A percentile compares a stretch with the other conserved stretches of the same genome.
phyloP scores from a whole-genome alignment of 2,888 invertebrate genomes.

The Aleiodes alternator region DNA sequence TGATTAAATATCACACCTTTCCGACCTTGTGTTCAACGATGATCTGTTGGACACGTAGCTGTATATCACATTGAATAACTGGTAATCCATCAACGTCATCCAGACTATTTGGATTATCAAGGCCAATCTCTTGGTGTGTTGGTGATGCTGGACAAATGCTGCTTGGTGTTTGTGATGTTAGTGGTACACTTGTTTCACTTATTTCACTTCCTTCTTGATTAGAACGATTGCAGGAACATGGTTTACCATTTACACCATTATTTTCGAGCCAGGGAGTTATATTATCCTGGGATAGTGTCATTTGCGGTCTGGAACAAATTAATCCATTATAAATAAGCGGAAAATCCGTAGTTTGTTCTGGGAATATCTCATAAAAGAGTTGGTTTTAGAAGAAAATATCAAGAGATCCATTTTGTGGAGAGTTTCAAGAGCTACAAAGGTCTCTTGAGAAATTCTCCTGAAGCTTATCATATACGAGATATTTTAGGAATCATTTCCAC shows the following conservation, averaged over 20 bases:
- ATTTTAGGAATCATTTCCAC: too few relatives aligned
- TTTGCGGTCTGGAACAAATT: slow-evolving; percentile 56
- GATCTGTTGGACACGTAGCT: slow-evolving; percentile 88
- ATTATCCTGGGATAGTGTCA: slow-evolving; percentile 59
- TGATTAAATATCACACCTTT: background rate
- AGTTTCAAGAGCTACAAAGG: too few relatives aligned
- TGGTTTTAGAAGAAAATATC: too few relatives aligned
- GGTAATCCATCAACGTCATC: slow-evolving; percentile 87
- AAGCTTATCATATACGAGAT: too few relatives aligned
- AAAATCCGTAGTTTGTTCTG: too few relatives aligned
- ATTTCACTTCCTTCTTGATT: slow-evolving; percentile 69
- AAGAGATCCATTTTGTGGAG: too few relatives aligned
- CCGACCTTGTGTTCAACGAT: slow-evolving; percentile 86
- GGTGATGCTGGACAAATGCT: slow-evolving; percentile 80
- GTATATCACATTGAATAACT: slow-evolving; percentile 83
- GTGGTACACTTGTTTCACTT: slow-evolving; percentile 73
- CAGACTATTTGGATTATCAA: slow-evolving; percentile 73
- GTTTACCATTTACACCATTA: slow-evolving; percentile 45
- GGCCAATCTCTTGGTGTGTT: slow-evolving; percentile 70
- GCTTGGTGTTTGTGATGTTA: slow-evolving; percentile 79
- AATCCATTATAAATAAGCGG: background rate
- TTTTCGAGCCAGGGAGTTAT: slow-evolving; percentile 60
- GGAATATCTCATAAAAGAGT: too few relatives aligned
- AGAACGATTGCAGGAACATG: slow-evolving; percentile 64
- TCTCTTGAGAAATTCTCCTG: too few relatives aligned